phyloP scores from a whole-genome alignment of 2,888 invertebrate genomes.

The Molanna angustata region DNA sequence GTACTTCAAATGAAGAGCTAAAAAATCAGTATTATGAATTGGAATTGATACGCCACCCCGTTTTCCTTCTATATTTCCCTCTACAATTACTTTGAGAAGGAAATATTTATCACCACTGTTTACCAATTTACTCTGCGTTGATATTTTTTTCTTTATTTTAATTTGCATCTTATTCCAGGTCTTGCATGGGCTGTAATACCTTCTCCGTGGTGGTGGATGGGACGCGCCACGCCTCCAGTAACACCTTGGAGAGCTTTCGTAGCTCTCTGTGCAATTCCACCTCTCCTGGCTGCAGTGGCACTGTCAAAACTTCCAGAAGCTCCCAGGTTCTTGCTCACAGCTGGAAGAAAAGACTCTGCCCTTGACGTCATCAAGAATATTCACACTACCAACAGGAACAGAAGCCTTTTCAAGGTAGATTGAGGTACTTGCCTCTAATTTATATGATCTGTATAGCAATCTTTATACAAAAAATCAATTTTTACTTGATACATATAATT shows the following conservation, averaged over 20 bases:
- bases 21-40: too few relatives aligned
- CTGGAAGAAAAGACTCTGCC: conserved; percentile 51
- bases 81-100: too few relatives aligned
- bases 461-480: too few relatives aligned
- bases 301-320: conserved; percentile 58
- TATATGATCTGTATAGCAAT: too few relatives aligned
- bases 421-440: too few relatives aligned
- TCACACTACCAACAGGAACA: conserved; percentile 53
- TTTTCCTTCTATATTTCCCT: too few relatives aligned
- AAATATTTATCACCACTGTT: too few relatives aligned
- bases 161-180: conserved; percentile 41
- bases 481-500: too few relatives aligned
- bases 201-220: conserved; percentile 33
- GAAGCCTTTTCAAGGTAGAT: conserved; percentile 24
- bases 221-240: conserved; percentile 33
- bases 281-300: conserved; percentile 51
- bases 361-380: conserved; percentile 54
- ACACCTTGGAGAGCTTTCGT: conserved; percentile 63
- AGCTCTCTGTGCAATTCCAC: conserved; percentile 58
- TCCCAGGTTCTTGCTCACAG: conserved; percentile 54
- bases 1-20: too few relatives aligned
- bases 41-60: too few relatives aligned
- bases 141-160: too few relatives aligned
- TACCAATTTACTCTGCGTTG: too few relatives aligned
- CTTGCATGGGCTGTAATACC: conserved; percentile 48